Evolutionary conservation across 2,797 vertebrate genomes (phyloP).

Genomic region (Cossypha polioptera): DNA sequence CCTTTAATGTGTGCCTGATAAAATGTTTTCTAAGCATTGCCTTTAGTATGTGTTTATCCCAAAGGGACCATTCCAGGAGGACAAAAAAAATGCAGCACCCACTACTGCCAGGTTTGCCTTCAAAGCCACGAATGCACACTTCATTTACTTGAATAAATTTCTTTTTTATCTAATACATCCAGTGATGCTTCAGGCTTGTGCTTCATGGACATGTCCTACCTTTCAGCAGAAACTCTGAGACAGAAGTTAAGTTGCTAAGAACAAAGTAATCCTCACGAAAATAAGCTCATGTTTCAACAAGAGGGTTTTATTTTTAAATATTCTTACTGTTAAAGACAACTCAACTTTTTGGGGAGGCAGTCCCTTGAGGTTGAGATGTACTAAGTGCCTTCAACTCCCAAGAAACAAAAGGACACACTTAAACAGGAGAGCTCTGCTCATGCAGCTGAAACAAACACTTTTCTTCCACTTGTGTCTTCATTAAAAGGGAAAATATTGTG

Average conservation of each 20-base stretch:
- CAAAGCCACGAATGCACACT: constrained; percentile 54
- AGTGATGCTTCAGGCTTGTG: constrained; percentile 70
- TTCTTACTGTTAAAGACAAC: not conserved
- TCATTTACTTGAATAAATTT: constrained; percentile 73
- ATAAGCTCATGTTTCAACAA: not conserved
- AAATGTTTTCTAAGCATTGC: constrained; percentile 59
- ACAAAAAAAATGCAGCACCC: constrained; percentile 63
- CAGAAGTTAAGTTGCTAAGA: constrained; percentile 38
- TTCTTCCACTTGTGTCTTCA: not conserved
- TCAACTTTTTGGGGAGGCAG: not conserved
- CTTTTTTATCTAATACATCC: constrained; percentile 71
- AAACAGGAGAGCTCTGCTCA: not conserved
- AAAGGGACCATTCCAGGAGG: constrained; percentile 63
- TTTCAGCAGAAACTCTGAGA: constrained; percentile 57
- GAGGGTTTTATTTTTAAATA: not conserved
- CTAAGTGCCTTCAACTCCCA: not conserved
- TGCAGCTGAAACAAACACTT: not conserved
- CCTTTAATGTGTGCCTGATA: constrained; percentile 66
- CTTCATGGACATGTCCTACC: constrained; percentile 44
- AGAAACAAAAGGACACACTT: not conserved
- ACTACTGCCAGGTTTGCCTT: constrained; percentile 72
- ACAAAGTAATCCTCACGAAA: constrained; percentile 42
- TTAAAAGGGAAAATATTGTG: not conserved
- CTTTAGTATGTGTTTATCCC: constrained; percentile 71
- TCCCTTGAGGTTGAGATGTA: not conserved